Percentiles rank a stretch among this genome's conserved stretches.
These are phyloP conservation scores for Pachypsylla venusta DNA, from an alignment of 1,140 invertebrate genomes.

Conservation along the genomic window DNA sequence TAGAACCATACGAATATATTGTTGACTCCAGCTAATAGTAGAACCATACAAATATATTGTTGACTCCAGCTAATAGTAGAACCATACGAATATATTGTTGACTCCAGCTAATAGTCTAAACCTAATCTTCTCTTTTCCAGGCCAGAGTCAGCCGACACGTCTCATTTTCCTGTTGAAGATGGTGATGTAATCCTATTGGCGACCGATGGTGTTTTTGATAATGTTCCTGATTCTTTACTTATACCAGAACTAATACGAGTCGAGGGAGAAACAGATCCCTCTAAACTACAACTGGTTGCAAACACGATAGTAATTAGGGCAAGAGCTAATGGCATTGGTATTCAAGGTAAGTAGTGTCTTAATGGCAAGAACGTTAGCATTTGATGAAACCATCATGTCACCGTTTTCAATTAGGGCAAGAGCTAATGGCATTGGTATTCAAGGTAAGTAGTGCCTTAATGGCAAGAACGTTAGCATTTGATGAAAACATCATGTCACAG, in stretches of 20 bases:
- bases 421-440: constrained; percentile 81
- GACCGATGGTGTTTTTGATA: constrained; percentile 96
- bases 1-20: no score
- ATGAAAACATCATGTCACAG: constrained; percentile 86
- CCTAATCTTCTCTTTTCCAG: constrained; percentile 39
- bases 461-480: constrained; percentile 82
- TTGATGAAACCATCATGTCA: constrained; percentile 86
- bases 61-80: no score
- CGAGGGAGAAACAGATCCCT: constrained; percentile 49
- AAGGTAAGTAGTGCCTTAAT: constrained; percentile 59
- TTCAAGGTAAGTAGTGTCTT: constrained; percentile 51
- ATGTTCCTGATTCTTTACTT: constrained; percentile 80
- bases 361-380: constrained; percentile 76
- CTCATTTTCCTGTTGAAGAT: constrained; percentile 79
- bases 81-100: no score
- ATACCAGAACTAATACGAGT: constrained; percentile 48
- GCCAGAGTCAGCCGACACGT: constrained; percentile 78
- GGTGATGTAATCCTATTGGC: constrained; percentile 92
- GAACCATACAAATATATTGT: no score
- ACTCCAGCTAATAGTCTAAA: no score
- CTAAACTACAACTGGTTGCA: constrained; percentile 70
- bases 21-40: no score
- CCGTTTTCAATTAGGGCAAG: constrained; percentile 86
- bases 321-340: constrained; percentile 77
- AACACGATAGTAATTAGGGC: constrained; percentile 92